Conservation (phyloP, 2,113 vertebrate species). For the Zosterops japonicus region DNA sequence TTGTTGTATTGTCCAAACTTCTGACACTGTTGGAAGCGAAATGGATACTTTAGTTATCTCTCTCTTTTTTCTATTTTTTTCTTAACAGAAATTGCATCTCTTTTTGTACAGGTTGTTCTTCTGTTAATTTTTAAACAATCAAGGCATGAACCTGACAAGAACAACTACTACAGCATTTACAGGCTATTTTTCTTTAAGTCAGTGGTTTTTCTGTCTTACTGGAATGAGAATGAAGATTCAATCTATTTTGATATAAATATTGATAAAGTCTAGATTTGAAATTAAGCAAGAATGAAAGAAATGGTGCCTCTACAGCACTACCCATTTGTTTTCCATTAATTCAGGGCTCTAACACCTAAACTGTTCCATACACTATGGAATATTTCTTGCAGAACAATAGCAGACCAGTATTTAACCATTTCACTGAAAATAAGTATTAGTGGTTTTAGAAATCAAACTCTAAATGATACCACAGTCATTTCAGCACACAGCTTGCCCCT, state of each 20-base stretch:
- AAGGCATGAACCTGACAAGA: background rate
- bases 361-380: background rate
- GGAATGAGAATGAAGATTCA: background rate
- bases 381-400: background rate
- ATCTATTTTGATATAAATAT: background rate
- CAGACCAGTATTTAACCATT: background rate
- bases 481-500: background rate
- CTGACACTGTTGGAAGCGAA: slow-evolving; percentile 86
- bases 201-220: background rate
- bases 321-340: background rate
- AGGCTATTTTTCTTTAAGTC: background rate
- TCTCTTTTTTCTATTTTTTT: too few species aligned
- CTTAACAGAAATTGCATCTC: background rate
- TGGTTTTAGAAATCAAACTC: background rate
- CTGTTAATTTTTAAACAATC: background rate
- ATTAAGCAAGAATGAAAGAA: background rate
- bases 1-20: slow-evolving; percentile 98
- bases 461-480: background rate
- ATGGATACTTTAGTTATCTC: background rate
- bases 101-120: background rate
- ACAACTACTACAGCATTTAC: background rate
- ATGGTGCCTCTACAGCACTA: background rate
- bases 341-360: background rate
- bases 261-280: background rate
- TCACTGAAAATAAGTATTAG: background rate